These are phyloP conservation scores for Agrochola lota DNA, from an alignment of 2,888 invertebrate genomes.

Conservation along the genomic window DNA sequence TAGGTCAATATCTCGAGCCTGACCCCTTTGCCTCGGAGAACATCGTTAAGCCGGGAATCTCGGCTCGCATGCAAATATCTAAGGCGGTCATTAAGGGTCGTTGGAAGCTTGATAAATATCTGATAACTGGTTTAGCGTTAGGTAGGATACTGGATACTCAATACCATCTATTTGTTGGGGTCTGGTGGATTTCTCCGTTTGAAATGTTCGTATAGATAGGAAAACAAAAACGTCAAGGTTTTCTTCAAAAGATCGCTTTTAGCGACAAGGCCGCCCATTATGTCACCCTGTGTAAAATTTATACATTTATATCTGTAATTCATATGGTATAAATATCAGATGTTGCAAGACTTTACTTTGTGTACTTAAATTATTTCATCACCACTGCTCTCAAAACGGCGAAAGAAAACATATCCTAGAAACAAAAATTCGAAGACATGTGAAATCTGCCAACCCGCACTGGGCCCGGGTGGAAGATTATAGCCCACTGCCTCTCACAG, in stretches of 20 bases:
- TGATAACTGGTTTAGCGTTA: slow-evolving; percentile 37
- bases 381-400: background rate
- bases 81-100: slow-evolving; percentile 10
- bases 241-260: too few species aligned
- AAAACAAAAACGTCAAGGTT: background rate
- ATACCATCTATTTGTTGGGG: background rate
- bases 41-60: slow-evolving; percentile 29
- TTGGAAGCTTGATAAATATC: slow-evolving; percentile 48
- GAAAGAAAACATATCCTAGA: background rate
- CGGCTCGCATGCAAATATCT: slow-evolving; percentile 46
- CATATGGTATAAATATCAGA: too few species aligned
- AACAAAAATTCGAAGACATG: too few species aligned
- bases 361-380: background rate
- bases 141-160: background rate
- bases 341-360: background rate
- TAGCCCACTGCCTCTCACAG: background rate
- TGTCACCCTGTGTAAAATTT: too few species aligned
- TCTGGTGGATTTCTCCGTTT: background rate
- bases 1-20: slow-evolving; percentile 36
- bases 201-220: background rate
- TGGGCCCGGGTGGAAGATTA: background rate
- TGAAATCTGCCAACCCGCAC: background rate
- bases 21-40: slow-evolving; percentile 6
- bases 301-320: too few species aligned
- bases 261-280: too few species aligned